A percentile compares a stretch with the other conserved stretches of the same genome.
phyloP scores from a whole-genome alignment of 2,888 invertebrate species.

The Argynnis bischoffii region DNA sequence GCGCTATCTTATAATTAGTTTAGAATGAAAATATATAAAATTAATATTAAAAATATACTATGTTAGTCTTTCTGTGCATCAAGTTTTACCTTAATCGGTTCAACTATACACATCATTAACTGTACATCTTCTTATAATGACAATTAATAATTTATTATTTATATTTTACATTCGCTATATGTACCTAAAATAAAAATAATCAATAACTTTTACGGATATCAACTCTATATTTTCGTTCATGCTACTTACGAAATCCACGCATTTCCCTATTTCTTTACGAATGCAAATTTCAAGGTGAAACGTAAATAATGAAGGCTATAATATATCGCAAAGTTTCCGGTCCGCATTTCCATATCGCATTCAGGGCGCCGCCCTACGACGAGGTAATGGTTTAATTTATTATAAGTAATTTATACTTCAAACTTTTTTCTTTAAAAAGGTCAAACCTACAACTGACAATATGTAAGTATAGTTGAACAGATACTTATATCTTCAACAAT shows the following conservation, averaged over 20 bases:
- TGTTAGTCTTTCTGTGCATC: too few relatives aligned
- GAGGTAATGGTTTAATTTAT: constrained; percentile 37
- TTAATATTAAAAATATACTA: too few relatives aligned
- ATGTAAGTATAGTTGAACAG: background rate
- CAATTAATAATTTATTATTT: too few relatives aligned
- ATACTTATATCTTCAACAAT: too few relatives aligned
- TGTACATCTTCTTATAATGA: too few relatives aligned
- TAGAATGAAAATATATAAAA: too few relatives aligned
- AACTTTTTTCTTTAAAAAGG: constrained; percentile 12
- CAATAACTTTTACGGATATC: too few relatives aligned
- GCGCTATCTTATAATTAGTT: too few relatives aligned
- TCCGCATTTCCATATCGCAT: constrained; percentile 59
- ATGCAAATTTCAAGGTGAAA: constrained; percentile 55
- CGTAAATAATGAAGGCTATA: constrained; percentile 51
- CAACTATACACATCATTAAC: too few relatives aligned
- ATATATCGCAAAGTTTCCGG: constrained; percentile 65
- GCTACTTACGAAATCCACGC: background rate
- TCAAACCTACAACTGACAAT: constrained; percentile 4
- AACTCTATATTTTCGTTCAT: background rate
- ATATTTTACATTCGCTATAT: too few relatives aligned
- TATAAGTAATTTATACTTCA: constrained; percentile 30
- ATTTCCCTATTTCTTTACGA: constrained; percentile 32
- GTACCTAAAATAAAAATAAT: too few relatives aligned
- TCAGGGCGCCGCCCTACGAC: constrained; percentile 47
- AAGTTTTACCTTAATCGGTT: too few relatives aligned